Base-by-base conservation (phyloP, 2,888 invertebrate genomes). In the Protophormia terraenovae region DNA sequence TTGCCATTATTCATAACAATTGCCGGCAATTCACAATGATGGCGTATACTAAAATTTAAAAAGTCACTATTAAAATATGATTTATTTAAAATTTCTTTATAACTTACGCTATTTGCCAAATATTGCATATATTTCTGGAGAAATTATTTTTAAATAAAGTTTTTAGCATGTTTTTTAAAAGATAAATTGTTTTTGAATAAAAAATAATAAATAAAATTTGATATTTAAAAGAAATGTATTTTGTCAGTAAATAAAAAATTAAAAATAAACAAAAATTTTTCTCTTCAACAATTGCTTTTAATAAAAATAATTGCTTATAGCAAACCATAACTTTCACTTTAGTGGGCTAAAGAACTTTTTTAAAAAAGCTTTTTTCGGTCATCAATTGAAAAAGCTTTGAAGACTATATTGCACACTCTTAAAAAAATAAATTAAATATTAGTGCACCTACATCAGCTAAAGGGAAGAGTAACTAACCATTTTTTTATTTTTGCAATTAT, bases 1-100 rank as follows among this genome's bases (percentile, higher is more conserved):
- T 91, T 86, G 0, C 95, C 96, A 89, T 95, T 95, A 88, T 93
- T 94, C 32, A 96, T 62, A 38, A 76, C 58, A 66, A 83, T 72
- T 14, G 77, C 47, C 14, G 77, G 66, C n/a, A 72, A n/a, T 19
- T 72, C n/a, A 16, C 77, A 83, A n/a, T 16, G 32, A 50, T 83
- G 47, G 0, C 77, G 77, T 22, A 50, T 55, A 27, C 81, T 76
- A 12, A 60, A 75, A 75, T 19, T 24, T 58, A 14, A 2, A 19
- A 35, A 58, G 47, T 32, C 5, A 41, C 47, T 38, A 19, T 16
- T 67, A 12, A 45, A 12, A 67, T 29, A 47, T 14, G 35, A 41
- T 35, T 27, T 10, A 0, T 5, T 16, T 66, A 32, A 10, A 8
- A 35, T 6, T 22, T 12, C 2, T 64, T 24, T 47, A 14, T 38